These are phyloP conservation scores for Sebastes vulpes DNA, from an alignment of 2,797 vertebrate genomes.

Conservation along the genomic window DNA sequence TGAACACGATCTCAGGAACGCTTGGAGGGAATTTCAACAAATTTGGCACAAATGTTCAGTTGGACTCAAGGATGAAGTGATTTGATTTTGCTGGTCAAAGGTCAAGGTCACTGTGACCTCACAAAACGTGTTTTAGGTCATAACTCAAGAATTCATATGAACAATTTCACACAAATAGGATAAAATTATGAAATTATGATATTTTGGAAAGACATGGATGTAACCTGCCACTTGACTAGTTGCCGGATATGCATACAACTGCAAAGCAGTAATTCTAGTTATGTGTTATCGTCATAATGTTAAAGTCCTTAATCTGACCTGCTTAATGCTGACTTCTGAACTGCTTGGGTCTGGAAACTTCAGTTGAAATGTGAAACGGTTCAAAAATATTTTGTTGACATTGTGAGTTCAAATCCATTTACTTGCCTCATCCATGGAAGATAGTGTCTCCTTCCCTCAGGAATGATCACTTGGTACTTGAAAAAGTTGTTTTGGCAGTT, in stretches of 20 bases:
- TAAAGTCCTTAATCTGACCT: neutral
- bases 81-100: no score
- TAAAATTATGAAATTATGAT: no score
- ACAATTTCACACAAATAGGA: no score
- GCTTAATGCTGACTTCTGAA: neutral
- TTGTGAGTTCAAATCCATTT: constrained; percentile 5
- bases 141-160: no score
- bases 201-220: no score
- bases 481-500: constrained; percentile 22
- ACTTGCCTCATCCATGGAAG: constrained; percentile 6
- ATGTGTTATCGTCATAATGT: neutral
- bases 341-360: neutral
- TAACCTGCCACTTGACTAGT: no score
- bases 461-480: constrained; percentile 28
- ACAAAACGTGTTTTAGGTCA: accelerated
- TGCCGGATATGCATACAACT: no score
- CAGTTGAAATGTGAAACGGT: neutral
- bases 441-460: constrained; percentile 28
- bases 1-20: no score
- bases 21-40: no score
- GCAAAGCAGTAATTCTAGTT: neutral
- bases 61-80: no score
- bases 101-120: no score
- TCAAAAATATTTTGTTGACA: constrained; percentile 3
- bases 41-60: no score